A percentile compares a stretch with the other conserved stretches of the same genome.
Evolutionary conservation across 2,888 invertebrate species (phyloP).

Genomic region (Eristalis intricaria): DNA sequence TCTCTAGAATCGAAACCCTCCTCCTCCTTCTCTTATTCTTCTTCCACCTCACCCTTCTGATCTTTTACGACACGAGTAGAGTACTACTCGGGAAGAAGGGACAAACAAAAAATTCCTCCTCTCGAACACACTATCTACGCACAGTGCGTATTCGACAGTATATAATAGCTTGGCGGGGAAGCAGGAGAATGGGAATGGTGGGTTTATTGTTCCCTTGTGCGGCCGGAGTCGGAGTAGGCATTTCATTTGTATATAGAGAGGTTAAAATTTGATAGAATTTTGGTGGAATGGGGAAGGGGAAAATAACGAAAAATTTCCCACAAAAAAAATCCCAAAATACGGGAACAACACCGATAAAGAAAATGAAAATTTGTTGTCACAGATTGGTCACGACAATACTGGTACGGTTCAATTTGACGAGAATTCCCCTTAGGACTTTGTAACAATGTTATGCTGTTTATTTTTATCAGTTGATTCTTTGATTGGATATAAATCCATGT

Average conservation of each 20-base stretch:
- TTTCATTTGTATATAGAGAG: neutral
- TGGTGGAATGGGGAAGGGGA: slow-evolving; percentile 27
- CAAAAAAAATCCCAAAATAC: neutral
- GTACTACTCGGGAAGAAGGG: neutral
- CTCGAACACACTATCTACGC: slow-evolving; percentile 16
- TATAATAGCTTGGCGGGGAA: neutral
- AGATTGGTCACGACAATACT: neutral
- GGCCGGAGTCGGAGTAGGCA: neutral
- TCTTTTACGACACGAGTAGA: neutral
- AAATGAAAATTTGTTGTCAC: neutral
- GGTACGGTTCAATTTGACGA: neutral
- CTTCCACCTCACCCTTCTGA: neutral
- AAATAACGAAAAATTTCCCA: neutral
- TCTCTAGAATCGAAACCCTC: slow-evolving; percentile 18
- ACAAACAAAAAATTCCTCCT: neutral
- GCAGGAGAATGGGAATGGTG: neutral
- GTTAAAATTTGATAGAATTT: neutral
- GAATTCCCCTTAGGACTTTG: neutral
- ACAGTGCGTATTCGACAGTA: slow-evolving; percentile 36
- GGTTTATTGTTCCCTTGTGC: neutral
- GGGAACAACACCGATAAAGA: neutral
- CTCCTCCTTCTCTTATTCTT: neutral
- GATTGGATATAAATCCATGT: neutral
- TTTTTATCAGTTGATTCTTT: neutral
- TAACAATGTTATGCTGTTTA: neutral